These are phyloP conservation scores for Cyanoliseus patagonus DNA, from an alignment of 2,113 vertebrate genomes.

Conservation along the genomic window DNA sequence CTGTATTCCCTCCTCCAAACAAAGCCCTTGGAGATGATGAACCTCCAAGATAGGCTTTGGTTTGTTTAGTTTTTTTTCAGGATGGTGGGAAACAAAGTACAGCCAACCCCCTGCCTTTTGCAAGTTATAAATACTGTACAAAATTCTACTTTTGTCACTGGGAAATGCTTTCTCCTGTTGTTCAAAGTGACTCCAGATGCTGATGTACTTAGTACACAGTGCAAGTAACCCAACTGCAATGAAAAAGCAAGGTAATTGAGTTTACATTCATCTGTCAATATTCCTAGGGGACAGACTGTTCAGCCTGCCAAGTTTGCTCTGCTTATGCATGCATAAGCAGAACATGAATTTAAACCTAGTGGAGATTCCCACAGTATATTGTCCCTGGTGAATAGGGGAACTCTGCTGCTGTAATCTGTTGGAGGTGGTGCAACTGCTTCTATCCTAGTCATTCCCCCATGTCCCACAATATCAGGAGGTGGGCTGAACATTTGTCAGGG, in stretches of 20 bases:
- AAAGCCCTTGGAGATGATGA: neutral
- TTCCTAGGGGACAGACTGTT: constrained; percentile 20
- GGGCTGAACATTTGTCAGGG: neutral
- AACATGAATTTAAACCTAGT: neutral
- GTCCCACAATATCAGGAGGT: neutral
- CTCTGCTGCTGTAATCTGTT: neutral
- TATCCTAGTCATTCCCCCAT: neutral
- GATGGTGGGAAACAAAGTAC: neutral
- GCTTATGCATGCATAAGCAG: neutral
- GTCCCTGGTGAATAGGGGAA: neutral
- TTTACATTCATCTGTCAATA: constrained; percentile 38
- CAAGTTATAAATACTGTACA: constrained; percentile 3
- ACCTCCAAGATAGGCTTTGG: neutral
- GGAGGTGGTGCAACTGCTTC: neutral
- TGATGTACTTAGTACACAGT: neutral
- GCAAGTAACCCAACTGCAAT: neutral
- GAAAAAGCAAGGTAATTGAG: constrained; percentile 21
- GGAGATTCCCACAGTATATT: constrained; percentile 23
- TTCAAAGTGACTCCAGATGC: constrained; percentile 40
- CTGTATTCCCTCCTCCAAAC: neutral
- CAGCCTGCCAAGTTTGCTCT: constrained; percentile 30
- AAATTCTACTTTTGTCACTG: neutral
- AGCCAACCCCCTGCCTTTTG: neutral
- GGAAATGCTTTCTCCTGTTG: constrained; percentile 20
- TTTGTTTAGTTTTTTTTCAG: neutral